These are phyloP conservation scores for Harpalus rubripes DNA, from an alignment of 2,888 invertebrate genomes.

Conservation along the genomic window DNA sequence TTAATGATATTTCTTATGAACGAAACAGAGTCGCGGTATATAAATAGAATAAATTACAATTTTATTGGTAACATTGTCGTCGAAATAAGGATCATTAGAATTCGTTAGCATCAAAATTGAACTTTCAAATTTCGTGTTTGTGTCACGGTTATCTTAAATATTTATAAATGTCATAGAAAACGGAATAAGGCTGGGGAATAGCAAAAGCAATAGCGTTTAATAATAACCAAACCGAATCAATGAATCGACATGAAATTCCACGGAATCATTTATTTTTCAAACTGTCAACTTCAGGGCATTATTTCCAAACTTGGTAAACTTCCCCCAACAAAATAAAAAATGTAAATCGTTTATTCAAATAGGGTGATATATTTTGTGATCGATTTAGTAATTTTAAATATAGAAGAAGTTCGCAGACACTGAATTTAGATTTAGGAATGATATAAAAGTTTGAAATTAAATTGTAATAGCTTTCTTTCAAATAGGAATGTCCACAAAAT, in stretches of 20 bases:
- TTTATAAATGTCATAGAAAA: constrained; percentile 39
- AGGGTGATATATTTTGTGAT: constrained; percentile 30
- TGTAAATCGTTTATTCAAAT: constrained; percentile 43
- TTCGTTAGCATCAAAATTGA: constrained; percentile 42
- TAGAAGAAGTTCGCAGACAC: constrained; percentile 35
- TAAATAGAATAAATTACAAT: constrained; percentile 1
- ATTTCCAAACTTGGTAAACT: background rate
- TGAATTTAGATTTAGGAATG: constrained; percentile 41
- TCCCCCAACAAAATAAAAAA: constrained; percentile 19
- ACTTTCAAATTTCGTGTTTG: constrained; percentile 44
- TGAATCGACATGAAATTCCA: constrained; percentile 13
- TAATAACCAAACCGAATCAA: constrained; percentile 22
- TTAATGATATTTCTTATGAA: background rate
- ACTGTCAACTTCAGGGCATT: background rate
- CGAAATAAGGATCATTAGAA: constrained; percentile 35
- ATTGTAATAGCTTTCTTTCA: constrained; percentile 29
- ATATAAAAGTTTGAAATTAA: constrained; percentile 38
- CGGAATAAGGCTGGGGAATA: background rate
- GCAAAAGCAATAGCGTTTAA: background rate
- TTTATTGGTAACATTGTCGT: constrained; percentile 2
- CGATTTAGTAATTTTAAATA: constrained; percentile 48
- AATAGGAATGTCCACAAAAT: no score
- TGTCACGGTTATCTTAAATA: constrained; percentile 30
- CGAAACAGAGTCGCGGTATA: background rate
- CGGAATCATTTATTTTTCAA: constrained; percentile 7